These are phyloP conservation scores for Tautogolabrus adspersus DNA, from an alignment of 2,113 vertebrate genomes.

Conservation along the genomic window DNA sequence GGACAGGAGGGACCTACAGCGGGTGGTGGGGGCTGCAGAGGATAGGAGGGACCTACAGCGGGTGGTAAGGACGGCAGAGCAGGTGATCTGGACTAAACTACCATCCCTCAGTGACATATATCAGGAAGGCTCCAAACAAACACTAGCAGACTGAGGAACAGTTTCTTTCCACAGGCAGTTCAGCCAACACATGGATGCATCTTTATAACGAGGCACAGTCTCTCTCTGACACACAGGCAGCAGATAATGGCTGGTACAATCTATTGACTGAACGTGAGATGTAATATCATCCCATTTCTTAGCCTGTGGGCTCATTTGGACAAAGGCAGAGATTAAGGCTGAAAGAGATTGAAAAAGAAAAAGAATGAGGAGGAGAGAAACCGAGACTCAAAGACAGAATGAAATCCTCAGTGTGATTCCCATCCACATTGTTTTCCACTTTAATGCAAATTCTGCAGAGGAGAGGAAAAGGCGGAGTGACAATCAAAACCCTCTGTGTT, in stretches of 20 bases:
- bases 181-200: conserved; percentile 12
- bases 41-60: too few species aligned
- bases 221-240: conserved; percentile 1
- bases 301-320: conserved; percentile 19
- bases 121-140: too few species aligned
- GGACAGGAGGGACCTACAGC: too few species aligned
- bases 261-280: conserved; percentile 45
- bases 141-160: too few species aligned
- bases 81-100: too few species aligned
- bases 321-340: conserved; percentile 16
- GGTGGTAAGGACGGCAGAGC: too few species aligned
- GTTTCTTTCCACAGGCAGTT: too few species aligned
- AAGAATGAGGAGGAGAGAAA: not conserved
- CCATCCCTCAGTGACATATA: too few species aligned
- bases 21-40: too few species aligned
- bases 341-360: not conserved
- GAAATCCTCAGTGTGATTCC: not conserved
- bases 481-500: not conserved
- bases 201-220: conserved; percentile 12
- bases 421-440: conserved; percentile 25
- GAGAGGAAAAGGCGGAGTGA: conserved; percentile 1
- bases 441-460: conserved; percentile 38
- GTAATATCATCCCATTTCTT: conserved; percentile 36
- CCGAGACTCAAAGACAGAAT: not conserved
- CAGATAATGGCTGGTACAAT: conserved; percentile 50